Conservation (phyloP, 2,113 vertebrate species). For the Antechinus flavipes region DNA sequence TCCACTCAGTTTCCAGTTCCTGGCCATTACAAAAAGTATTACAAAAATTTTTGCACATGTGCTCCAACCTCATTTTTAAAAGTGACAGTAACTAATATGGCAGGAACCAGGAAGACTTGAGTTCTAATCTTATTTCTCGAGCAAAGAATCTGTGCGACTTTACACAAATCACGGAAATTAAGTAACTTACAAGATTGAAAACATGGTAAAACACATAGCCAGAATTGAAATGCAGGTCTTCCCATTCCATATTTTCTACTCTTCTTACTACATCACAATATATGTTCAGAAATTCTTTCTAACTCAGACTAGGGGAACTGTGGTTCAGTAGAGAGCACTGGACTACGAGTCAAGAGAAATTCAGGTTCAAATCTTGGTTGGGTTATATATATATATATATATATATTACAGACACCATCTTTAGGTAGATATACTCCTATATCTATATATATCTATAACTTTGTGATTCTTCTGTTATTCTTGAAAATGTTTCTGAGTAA, state of each 20-base stretch:
- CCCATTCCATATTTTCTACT: not conserved
- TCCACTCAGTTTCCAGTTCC: no score
- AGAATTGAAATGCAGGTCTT: not conserved
- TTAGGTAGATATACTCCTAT: not conserved
- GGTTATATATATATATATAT: not conserved
- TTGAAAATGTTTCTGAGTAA: not conserved
- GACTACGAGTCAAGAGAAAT: not conserved
- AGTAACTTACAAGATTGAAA: not conserved
- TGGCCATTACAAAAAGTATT: no score
- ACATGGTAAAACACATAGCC: not conserved
- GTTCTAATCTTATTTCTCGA: not conserved
- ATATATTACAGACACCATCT: not conserved
- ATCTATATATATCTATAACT: not conserved
- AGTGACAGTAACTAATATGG: not conserved
- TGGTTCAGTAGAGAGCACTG: not conserved
- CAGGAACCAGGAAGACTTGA: not conserved
- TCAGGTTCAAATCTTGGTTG: not conserved
- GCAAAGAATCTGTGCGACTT: not conserved
- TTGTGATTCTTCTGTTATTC: not conserved
- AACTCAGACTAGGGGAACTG: not conserved
- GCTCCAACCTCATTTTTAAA: not conserved
- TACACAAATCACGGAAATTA: not conserved
- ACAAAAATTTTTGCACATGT: no score
- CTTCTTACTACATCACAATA: not conserved
- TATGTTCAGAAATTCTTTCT: not conserved